Evolutionary conservation across 2,797 vertebrate species (phyloP).

Genomic region (Pipistrellus nathusii): DNA sequence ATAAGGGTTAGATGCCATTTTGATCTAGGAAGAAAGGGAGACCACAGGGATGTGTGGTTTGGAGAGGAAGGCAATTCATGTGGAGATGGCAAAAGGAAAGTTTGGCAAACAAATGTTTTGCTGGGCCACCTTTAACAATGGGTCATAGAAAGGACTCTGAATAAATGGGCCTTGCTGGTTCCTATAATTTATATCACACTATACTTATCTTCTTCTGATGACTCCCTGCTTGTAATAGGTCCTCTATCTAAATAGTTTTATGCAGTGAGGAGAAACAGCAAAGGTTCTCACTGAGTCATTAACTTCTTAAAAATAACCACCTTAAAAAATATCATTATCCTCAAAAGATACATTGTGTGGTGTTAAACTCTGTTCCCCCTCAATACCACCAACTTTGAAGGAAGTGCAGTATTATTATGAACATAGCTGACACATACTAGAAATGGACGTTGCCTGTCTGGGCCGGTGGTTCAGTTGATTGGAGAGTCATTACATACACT

Average conservation of each 20-base stretch:
- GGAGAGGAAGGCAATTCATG: not conserved
- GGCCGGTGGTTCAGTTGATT: not conserved
- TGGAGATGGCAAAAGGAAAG: not conserved
- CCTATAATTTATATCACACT: not conserved
- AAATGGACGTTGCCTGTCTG: not conserved
- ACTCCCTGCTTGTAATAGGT: not conserved
- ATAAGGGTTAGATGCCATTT: not conserved
- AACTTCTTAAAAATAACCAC: not conserved
- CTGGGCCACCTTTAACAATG: not conserved
- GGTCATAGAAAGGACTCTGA: not conserved
- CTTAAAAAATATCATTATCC: not conserved
- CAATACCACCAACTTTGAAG: not conserved
- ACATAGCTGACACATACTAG: not conserved
- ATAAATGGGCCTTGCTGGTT: not conserved
- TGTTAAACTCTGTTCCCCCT: not conserved
- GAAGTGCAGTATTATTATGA: not conserved
- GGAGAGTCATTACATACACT: not conserved
- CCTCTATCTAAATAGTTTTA: not conserved
- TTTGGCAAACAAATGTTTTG: not conserved
- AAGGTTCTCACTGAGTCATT: not conserved
- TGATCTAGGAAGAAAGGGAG: not conserved
- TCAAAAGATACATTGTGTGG: not conserved
- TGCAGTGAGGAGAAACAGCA: too few species aligned
- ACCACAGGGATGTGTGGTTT: not conserved
- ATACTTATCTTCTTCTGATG: not conserved